phyloP scores from a whole-genome alignment of 2,888 invertebrate genomes.

The Orthosia gothica region DNA sequence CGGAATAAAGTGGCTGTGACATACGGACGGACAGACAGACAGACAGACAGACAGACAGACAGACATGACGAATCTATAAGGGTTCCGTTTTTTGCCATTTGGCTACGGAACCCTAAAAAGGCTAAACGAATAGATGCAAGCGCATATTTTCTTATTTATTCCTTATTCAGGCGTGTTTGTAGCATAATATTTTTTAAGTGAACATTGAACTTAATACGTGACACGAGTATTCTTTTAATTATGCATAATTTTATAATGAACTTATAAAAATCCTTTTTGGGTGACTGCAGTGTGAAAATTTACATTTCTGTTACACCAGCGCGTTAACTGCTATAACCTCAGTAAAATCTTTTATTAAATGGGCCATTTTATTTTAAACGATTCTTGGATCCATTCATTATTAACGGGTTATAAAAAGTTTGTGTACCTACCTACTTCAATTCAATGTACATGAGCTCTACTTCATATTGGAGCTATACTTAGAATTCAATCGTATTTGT shows the following conservation, averaged over 20 bases:
- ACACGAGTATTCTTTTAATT: constrained; percentile 3
- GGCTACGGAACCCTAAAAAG: too few relatives aligned
- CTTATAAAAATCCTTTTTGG: constrained; percentile 16
- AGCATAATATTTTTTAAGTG: constrained; percentile 21
- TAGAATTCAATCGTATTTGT: constrained; percentile 22
- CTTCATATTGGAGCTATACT: constrained; percentile 20
- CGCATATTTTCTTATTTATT: constrained; percentile 23
- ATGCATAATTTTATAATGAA: background rate
- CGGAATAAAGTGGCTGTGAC: too few relatives aligned
- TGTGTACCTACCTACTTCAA: constrained; percentile 5
- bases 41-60: too few relatives aligned
- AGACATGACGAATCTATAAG: too few relatives aligned
- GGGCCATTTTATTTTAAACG: constrained; percentile 14
- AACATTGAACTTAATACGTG: background rate
- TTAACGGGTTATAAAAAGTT: constrained; percentile 9
- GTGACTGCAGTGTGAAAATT: constrained; percentile 21
- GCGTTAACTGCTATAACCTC: constrained; percentile 25
- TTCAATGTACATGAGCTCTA: constrained; percentile 37
- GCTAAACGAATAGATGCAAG: constrained; percentile 20
- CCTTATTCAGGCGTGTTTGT: constrained; percentile 7
- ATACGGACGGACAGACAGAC: too few relatives aligned
- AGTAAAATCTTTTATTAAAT: constrained; percentile 24
- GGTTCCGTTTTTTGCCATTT: too few relatives aligned
- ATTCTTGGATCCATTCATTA: constrained; percentile 32
- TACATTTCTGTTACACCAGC: constrained; percentile 32